These are phyloP conservation scores for Aphelenchoides besseyi DNA, from an alignment of 1,140 invertebrate species.

Conservation along the genomic window DNA sequence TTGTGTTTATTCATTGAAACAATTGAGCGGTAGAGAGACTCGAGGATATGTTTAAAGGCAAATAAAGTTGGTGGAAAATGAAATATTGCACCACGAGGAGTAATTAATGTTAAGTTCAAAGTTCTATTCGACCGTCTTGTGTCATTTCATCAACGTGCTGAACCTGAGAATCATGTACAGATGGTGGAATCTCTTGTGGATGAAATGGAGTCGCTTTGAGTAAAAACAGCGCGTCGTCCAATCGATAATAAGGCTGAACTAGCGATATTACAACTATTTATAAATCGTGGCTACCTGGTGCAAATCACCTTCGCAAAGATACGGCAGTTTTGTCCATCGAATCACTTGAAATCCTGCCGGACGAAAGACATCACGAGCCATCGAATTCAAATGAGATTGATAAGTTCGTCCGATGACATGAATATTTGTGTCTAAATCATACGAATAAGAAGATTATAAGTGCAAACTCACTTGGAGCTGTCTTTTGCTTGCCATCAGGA, in stretches of 20 bases:
- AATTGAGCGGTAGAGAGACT: too few species aligned
- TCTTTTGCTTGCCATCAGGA: constrained; percentile 14
- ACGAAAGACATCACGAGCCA: constrained; percentile 71
- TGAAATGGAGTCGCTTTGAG: constrained; percentile 56
- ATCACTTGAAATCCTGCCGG: constrained; percentile 73
- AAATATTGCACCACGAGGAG: too few species aligned
- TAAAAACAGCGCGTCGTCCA: constrained; percentile 79
- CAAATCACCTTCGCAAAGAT: constrained; percentile 89
- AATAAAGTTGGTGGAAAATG: too few species aligned
- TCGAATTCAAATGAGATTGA: constrained; percentile 74
- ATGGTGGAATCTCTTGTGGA: background rate
- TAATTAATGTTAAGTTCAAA: too few species aligned
- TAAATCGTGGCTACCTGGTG: constrained; percentile 59
- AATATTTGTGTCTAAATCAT: constrained; percentile 38
- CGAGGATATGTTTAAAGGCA: too few species aligned
- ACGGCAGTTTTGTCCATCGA: constrained; percentile 79
- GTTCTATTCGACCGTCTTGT: background rate
- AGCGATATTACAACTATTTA: background rate
- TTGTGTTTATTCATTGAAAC: too few species aligned
- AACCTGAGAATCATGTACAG: background rate
- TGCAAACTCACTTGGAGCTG: background rate
- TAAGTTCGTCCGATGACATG: constrained; percentile 71
- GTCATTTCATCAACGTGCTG: constrained; percentile 1
- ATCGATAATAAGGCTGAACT: constrained; percentile 79
- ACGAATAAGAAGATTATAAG: background rate